These are phyloP conservation scores for Xestia sexstrigata DNA, from an alignment of 2,888 invertebrate species.

Conservation along the genomic window DNA sequence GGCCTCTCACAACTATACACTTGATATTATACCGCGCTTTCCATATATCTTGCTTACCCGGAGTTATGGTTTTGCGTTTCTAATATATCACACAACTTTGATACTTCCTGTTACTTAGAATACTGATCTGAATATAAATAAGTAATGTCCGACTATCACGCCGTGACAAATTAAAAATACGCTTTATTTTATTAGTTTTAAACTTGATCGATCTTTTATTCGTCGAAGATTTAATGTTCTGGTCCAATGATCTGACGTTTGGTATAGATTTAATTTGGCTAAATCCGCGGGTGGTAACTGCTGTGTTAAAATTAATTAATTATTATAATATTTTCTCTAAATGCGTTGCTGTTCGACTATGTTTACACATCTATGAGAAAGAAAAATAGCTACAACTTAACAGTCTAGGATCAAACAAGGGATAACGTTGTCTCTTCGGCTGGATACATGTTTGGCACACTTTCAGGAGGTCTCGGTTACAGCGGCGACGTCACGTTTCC, in stretches of 20 bases:
- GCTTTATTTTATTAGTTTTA: slow-evolving; percentile 37
- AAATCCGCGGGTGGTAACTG: slow-evolving; percentile 23
- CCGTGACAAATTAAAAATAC: slow-evolving; percentile 37
- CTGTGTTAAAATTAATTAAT: slow-evolving; percentile 24
- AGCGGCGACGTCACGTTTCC: slow-evolving; percentile 88
- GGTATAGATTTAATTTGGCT: slow-evolving; percentile 18
- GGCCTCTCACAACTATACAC: slow-evolving; percentile 76
- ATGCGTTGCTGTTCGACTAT: slow-evolving; percentile 42
- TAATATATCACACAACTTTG: slow-evolving; percentile 44
- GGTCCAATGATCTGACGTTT: slow-evolving; percentile 26
- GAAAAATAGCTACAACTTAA: slow-evolving; percentile 66
- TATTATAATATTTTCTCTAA: slow-evolving; percentile 23
- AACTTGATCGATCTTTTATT: slow-evolving; percentile 30
- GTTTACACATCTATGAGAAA: slow-evolving; percentile 38
- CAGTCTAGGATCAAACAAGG: slow-evolving; percentile 69
- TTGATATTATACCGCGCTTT: slow-evolving; percentile 65
- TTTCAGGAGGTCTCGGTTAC: slow-evolving; percentile 85
- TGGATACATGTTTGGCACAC: slow-evolving; percentile 85
- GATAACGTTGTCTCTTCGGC: slow-evolving; percentile 78
- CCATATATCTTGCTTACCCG: slow-evolving; percentile 56
- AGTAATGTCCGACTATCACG: slow-evolving; percentile 14
- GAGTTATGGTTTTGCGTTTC: slow-evolving; percentile 48
- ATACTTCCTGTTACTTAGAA: slow-evolving; percentile 53
- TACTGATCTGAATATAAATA: slow-evolving; percentile 52
- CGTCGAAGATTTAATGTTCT: slow-evolving; percentile 40